Conservation (phyloP, 2,797 vertebrate species). For the Todus mexicanus region DNA sequence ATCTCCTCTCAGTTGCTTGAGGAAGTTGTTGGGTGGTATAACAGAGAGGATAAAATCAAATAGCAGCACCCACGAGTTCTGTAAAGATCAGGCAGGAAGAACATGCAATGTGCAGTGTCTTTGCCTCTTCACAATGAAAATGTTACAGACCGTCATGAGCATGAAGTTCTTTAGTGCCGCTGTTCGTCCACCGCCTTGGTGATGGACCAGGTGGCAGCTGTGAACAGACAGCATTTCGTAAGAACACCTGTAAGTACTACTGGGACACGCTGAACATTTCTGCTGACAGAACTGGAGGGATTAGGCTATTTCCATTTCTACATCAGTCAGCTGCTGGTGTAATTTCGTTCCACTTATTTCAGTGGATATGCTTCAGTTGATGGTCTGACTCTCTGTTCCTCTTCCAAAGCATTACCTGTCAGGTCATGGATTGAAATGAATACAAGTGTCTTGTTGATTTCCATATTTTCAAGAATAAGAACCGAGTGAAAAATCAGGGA, state of each 20-base stretch:
- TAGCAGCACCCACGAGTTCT: neutral
- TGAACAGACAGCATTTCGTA: neutral
- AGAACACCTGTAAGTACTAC: neutral
- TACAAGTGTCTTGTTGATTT: neutral
- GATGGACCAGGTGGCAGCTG: neutral
- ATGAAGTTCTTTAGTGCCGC: neutral
- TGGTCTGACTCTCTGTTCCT: slow-evolving; percentile 19
- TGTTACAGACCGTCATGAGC: neutral
- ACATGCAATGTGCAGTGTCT: rapidly evolving
- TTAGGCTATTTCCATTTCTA: slow-evolving; percentile 12
- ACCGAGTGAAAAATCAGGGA: neutral
- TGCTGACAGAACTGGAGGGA: neutral
- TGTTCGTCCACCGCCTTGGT: neutral
- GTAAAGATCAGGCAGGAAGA: neutral
- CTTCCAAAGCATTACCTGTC: slow-evolving; percentile 22
- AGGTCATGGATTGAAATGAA: slow-evolving; percentile 16
- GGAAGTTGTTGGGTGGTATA: neutral
- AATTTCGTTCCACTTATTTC: neutral
- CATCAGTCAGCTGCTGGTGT: neutral
- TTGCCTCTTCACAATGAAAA: neutral
- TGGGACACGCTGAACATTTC: neutral
- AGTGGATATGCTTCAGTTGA: neutral
- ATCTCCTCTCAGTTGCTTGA: neutral
- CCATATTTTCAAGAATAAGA: slow-evolving; percentile 59
- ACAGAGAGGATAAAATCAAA: neutral